Base-by-base conservation (phyloP, 2,797 vertebrate species). In the Loris lydekkerianus region DNA sequence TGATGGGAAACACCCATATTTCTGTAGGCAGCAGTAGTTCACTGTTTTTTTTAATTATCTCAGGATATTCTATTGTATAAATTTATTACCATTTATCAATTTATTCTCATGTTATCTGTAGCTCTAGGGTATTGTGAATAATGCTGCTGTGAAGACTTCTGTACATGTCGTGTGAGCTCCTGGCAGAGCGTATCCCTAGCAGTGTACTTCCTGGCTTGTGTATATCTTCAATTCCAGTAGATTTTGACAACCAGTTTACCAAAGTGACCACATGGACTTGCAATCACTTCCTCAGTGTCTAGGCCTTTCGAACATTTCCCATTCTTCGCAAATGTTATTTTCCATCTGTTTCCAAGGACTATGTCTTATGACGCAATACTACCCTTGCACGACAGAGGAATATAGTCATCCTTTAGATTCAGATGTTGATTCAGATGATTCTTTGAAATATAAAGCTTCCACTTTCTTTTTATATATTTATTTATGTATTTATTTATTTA, bases 101-200 rank as follows among this genome's bases (percentile, higher is more conserved):
- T 80, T 7, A 23, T 87, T 67, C 29, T 31, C 67, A 88, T n/a
- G 15, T 29, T 88, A 15, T 27, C 63, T 93, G 94, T 31, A 70
- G 46, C 73, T 29, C 18, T 25, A 40, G 25, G 6, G 23, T 80
- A 46, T 60, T 76, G 4, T 5, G 4, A 25, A 70, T 46, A 43
- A 60, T 2, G 1, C 37, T 83, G 4, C 31, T 76, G 15, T 83
- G 46, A 80, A 78, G 34, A 27, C 18, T 37, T 23, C 25, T 82
- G 5, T 15, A 10, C 10, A 3, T n/a, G 13, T 63, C 37, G 18
- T 27, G 15, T 21, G 25, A 78, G 7, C 15, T 29, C 0, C 1
- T 31, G 10, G 13, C 15, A 20, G 7, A 13, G 17, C 20, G 46
- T 29, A 37, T 21, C n/a, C 23, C 3, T 7, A 17, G 5, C 5